Conservation (phyloP, 2,888 invertebrate genomes). For the Lithophane leautieri region DNA sequence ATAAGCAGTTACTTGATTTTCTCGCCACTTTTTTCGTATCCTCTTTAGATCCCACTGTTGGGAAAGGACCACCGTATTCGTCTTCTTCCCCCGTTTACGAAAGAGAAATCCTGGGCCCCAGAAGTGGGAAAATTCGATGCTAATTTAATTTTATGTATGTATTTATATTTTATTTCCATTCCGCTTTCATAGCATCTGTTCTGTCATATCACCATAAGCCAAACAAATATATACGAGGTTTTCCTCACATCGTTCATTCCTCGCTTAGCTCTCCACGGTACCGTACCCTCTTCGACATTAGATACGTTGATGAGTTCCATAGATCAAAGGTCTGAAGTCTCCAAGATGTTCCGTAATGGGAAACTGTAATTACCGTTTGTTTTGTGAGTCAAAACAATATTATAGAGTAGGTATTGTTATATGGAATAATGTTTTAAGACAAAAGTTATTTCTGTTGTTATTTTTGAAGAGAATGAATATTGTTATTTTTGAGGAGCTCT, state of each 20-base stretch:
- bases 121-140: not conserved
- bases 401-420: constrained; percentile 28
- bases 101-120: not conserved
- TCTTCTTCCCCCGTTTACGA: not conserved
- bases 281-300: constrained; percentile 20
- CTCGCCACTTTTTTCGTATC: not conserved
- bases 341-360: constrained; percentile 46
- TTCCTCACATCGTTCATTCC: constrained; percentile 12
- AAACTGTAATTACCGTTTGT: constrained; percentile 55
- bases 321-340: constrained; percentile 55
- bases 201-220: not conserved
- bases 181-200: not conserved
- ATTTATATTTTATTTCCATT: not conserved
- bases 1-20: not conserved
- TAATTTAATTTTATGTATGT: not conserved
- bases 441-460: constrained; percentile 17
- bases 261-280: constrained; percentile 14
- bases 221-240: not conserved
- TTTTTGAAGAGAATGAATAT: not conserved
- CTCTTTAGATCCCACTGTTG: not conserved
- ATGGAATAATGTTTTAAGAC: constrained; percentile 31
- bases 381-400: not conserved
- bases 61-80: not conserved
- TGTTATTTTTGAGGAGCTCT: no score
- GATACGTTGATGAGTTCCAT: constrained; percentile 45